These are phyloP conservation scores for Pyrochroa serraticornis DNA, from an alignment of 2,888 invertebrate genomes.

Conservation along the genomic window DNA sequence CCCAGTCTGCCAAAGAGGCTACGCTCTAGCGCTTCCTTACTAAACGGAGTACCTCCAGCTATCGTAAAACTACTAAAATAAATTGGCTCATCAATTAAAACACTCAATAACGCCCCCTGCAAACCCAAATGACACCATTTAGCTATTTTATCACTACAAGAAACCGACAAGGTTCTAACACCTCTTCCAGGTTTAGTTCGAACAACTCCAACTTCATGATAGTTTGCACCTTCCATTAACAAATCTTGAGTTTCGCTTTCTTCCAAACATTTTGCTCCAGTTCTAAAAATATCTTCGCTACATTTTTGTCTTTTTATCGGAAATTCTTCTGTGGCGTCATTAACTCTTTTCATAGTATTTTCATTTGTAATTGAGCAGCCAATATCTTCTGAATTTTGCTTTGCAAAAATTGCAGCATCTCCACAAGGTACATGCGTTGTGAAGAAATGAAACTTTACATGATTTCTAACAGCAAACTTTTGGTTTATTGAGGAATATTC, in stretches of 20 bases:
- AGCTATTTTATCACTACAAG: conserved; percentile 93
- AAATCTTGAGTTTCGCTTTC: conserved; percentile 65
- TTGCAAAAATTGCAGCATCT: conserved; percentile 86
- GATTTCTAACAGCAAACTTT: conserved; percentile 53
- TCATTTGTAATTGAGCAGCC: conserved; percentile 30
- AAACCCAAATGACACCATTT: conserved; percentile 87
- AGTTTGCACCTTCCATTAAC: conserved; percentile 63
- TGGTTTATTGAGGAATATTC: conserved; percentile 6
- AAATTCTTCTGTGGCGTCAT: conserved; percentile 4
- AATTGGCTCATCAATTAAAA: conserved; percentile 70
- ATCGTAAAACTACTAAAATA: conserved; percentile 74
- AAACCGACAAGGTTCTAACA: conserved; percentile 84
- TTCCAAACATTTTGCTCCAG: conserved; percentile 86
- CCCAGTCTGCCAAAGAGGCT: conserved; percentile 59
- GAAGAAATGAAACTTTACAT: conserved; percentile 79
- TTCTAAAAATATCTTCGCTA: conserved; percentile 66
- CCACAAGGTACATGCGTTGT: conserved; percentile 91
- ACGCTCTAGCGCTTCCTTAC: conserved; percentile 58
- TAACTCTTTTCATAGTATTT: background rate
- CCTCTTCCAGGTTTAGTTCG: conserved; percentile 92
- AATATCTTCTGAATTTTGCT: conserved; percentile 52
- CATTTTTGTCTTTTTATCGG: conserved; percentile 41
- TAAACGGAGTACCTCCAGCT: conserved; percentile 70
- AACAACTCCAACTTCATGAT: conserved; percentile 74
- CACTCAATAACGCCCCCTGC: conserved; percentile 80